Evolutionary conservation across 2,113 vertebrate genomes (phyloP), one percentile per base, ranked within the genome.

Genomic region (Willisornis vidua): DNA sequence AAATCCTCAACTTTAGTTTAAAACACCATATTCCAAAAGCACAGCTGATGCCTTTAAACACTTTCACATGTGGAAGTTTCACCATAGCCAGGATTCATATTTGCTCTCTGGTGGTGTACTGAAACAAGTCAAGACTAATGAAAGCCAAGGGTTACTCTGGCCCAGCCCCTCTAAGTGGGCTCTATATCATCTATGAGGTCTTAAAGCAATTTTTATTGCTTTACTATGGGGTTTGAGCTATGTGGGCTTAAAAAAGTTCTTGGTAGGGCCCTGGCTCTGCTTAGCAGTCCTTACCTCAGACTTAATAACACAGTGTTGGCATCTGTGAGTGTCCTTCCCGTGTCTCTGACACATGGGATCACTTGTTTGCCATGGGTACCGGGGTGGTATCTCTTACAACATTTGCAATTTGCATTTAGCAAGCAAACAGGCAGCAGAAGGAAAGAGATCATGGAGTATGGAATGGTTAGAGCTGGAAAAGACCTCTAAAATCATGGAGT

Each of bases 171-270:
- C 26, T 85, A 63, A 77, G 63, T 63, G 76, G 72, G 15, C 23
- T 89, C 28, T 96, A 70, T 94, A 9, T 95, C 59, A 70, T 74
- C 76, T 78, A 19, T 89, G 88, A 84, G 43, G 75, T 49, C 82
- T 90, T 93, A 87, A 85, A 85, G 49, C 16, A 17, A 2, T 65
- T 95, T 96, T 96, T 95, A 90, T 88, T 92, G 73, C 73, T 68
- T 6, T 88, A 68, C 77, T 89, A 22, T 77, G 72, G 73, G 43
- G 90, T 90, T 88, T 87, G 73, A 90, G 41, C 65, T 95, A 61
- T 88, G 65, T 35, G 79, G 61, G 57, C 65, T 96, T 87, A 86
- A 84, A 82, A 87, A 86, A 33, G 16, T 55, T 93, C n/a, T 83
- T 54, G 1, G 52, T 80, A 94, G 88, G 73, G 57, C n/a, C 45